Evolutionary conservation across 2,888 invertebrate species (phyloP), one percentile per base, ranked within the genome.

Genomic region (Cerastoderma edule): DNA sequence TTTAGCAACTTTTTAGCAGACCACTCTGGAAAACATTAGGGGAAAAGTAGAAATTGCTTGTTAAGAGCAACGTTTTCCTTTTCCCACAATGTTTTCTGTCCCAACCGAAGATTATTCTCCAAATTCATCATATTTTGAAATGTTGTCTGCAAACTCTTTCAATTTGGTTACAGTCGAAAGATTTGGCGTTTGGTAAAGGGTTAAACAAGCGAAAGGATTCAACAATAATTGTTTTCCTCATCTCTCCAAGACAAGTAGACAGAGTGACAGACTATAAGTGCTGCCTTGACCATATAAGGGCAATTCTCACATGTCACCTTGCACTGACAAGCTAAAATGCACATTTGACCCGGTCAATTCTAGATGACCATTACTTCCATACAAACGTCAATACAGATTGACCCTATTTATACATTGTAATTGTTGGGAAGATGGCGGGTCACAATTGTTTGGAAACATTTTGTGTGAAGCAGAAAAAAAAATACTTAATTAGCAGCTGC

Each of bases 281-380:
- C 33, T 33, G 22, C 39, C 8, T 35, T 60, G 60, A 35, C 60
- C 60, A 60, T 19, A 60, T 60, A 60, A 60, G 60, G 60, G 24
- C 10, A 60, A 60, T 39, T 60, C 39, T 19, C 28, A 32, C 33
- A 60, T 60, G 60, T 60, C 60, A 60, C 35, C 19, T 8, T 60
- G 60, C 39, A 39, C 60, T 39, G 60, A 39, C 60, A 60, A 60
- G 65, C 44, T 48, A 48, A 67, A 54, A 48, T 56, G 65, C 74
- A 48, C 56, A 64, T 68, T 72, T 81, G 81, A 81, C 81, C 78
- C 48, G 81, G 81, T 81, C 81, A 81, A 24, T 70, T 27, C 27
- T 54, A 73, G 65, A 67, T 57, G 78, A 64, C 75, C 66, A 81
- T 75, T 81, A 81, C 73, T 74, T 64, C 53, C 50, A 72, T 76